These are phyloP conservation scores for Neoaliturus tenellus DNA, from an alignment of 2,888 invertebrate genomes.

Conservation along the genomic window DNA sequence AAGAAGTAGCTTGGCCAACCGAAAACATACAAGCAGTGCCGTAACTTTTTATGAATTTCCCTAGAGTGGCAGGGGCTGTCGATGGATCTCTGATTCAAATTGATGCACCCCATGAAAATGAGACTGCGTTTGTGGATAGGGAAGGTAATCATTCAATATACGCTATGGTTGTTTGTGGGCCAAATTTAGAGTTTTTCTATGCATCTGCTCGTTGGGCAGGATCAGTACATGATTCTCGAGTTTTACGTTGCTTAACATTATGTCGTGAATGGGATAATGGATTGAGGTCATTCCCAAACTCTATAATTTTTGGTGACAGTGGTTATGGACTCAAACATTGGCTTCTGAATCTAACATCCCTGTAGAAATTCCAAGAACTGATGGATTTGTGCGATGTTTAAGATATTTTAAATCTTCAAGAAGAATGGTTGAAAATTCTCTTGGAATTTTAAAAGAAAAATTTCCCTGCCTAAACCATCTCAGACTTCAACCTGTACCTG, in stretches of 20 bases:
- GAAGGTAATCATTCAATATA: slow-evolving; percentile 64
- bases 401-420: slow-evolving; percentile 57
- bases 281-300: slow-evolving; percentile 53
- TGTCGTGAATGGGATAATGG: slow-evolving; percentile 22
- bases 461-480: slow-evolving; percentile 5
- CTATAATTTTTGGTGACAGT: slow-evolving; percentile 38
- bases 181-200: slow-evolving; percentile 45
- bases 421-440: slow-evolving; percentile 58
- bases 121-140: slow-evolving; percentile 65
- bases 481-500: slow-evolving; percentile 20
- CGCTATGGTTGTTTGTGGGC: slow-evolving; percentile 49
- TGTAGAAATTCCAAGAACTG: slow-evolving; percentile 13
- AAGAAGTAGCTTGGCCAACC: background rate
- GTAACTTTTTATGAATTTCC: slow-evolving; percentile 5
- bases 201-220: slow-evolving; percentile 66
- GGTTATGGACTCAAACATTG: slow-evolving; percentile 55
- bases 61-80: slow-evolving; percentile 6
- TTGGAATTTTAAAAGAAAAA: slow-evolving; percentile 22
- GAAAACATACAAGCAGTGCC: slow-evolving; percentile 7
- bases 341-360: slow-evolving; percentile 54
- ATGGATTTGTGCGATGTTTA: background rate
- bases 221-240: slow-evolving; percentile 65
- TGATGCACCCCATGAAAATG: slow-evolving; percentile 63
- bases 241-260: slow-evolving; percentile 54
- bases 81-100: slow-evolving; percentile 16